Base-by-base conservation (phyloP, 2,113 vertebrate species). In the Perognathus longimembris region DNA sequence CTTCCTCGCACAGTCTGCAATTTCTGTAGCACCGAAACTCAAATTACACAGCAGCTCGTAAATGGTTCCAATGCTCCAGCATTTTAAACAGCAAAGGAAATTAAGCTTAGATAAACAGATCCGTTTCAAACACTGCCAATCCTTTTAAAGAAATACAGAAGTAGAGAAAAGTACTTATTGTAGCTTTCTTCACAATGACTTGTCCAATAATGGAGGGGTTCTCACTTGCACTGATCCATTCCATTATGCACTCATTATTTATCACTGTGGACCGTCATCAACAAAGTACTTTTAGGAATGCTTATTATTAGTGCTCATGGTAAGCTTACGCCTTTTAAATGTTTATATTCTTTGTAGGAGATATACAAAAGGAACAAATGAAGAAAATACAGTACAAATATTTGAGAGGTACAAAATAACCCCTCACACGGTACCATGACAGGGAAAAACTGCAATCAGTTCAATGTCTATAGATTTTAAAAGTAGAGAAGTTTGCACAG, bases 51-150 rank as follows among this genome's bases (percentile, higher is more conserved):
- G 73, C 73, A 66, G 34, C 17, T 90, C 32, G 4, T 77, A 91
- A 79, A 21, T 84, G 36, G 3, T 20, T 38, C 64, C 34, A 15
- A 38, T 75, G 2, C 0, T 57, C 70, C 14, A 64, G 38, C 15
- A 82, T 70, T 81, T 88, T 73, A 69, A 88, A 83, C 1, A 77
- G 26, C 32, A 24, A 87, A 67, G 82, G 61, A 5, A 83, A 30
- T 57, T 92, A 92, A 92, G 2, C 0, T 92, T 95, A 85, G 1
- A 77, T 87, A 81, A 83, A 40, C 7, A 74, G 30, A 80, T 24
- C 0, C 59, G 5, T 38, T 91, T 86, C 38, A 30, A n/a, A 22
- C 0, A 71, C 21, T 90, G 92, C 74, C 12, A 50, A 82, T 6
- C 69, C 1, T 54, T 84, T 88, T 71, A 77, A 82, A 36, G 40